Evolutionary conservation across 1,140 invertebrate species (phyloP), one percentile per base, ranked within the genome.

Genomic region (Drosophila elegans): DNA sequence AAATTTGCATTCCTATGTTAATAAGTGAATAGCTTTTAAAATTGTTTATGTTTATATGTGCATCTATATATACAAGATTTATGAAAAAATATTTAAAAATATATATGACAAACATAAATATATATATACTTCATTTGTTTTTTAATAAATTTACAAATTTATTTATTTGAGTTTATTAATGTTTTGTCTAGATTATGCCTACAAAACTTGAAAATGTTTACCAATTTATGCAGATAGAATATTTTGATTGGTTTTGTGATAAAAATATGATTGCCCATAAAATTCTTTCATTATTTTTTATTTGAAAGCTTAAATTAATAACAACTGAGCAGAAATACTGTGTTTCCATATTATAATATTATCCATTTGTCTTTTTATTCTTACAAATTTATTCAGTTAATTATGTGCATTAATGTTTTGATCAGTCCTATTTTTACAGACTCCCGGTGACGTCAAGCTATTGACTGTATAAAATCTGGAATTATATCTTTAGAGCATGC

Each of bases 401-500:
- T 34, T 51, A 36, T 52, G 32, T 2, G 21, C 1, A 32, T 44
- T 16, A 42, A 32, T 44, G 13, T 42, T 44, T 32, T 16, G 39
- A 16, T 44, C 10, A 11, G 27, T 11, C 11, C 2, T 41, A n/a
- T n/a, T 25, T 41, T 55, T 51, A 34, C 53, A 13, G 3, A 4
- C 34, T 38, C 2, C 5, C 21, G 9, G 12, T 54, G 39, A 44
- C n/a, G 39, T 32, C 39, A n/a, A 16, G 2, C 34, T 52, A 11
- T 53, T 25, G 13, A 13, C 16, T 32, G 2, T 7, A 25, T 12
- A 42, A 44, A 12, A 42, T 16, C n/a, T 32, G 6, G 13, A 9
- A 13, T 10, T 44, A 16, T 56, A 42, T 32, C 42, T 44, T 32
- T 32, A 56, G 39, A 7, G n/a, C 7, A 64, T 63, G 60, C 44